Evolutionary conservation across 2,888 invertebrate species (phyloP).

Genomic region (Teleogryllus oceanicus): DNA sequence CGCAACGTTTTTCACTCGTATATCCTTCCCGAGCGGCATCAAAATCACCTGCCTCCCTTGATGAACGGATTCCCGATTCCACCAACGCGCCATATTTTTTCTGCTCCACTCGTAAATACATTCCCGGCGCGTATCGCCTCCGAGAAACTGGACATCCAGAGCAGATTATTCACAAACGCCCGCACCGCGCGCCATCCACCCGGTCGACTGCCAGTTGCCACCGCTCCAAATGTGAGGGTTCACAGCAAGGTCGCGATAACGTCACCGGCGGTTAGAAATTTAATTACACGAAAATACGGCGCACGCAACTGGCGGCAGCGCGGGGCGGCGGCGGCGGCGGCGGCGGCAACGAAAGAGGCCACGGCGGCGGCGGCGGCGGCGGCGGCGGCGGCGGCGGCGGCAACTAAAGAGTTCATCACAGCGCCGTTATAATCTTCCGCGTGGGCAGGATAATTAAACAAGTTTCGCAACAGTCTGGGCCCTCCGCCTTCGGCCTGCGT

Average conservation of each 20-base stretch:
- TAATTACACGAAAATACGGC: not conserved
- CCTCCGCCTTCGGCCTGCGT: not conserved
- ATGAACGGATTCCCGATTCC: too few relatives aligned
- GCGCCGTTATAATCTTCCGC: constrained; percentile 10
- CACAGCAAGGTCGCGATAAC: not conserved
- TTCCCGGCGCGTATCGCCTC: too few relatives aligned
- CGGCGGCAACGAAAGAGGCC: not conserved
- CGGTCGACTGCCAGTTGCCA: not conserved
- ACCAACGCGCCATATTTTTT: too few relatives aligned
- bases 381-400: not conserved
- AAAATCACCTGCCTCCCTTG: too few relatives aligned
- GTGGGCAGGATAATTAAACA: constrained; percentile 8
- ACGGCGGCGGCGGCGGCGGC: not conserved
- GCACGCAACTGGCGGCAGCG: constrained; percentile 5
- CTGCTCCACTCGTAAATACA: too few relatives aligned
- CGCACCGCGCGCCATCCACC: too few relatives aligned
- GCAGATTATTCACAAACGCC: too few relatives aligned
- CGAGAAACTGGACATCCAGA: too few relatives aligned
- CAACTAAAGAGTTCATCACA: not conserved
- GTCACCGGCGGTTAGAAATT: constrained; percentile 7
- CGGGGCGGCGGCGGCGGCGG: not conserved
- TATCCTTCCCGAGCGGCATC: too few relatives aligned
- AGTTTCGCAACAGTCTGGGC: not conserved
- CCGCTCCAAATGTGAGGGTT: not conserved
- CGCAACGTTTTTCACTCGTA: too few relatives aligned